A percentile compares a stretch with the other conserved stretches of the same genome.
These are phyloP conservation scores for Eristalis arbustorum DNA, from an alignment of 2,888 invertebrate genomes.

Conservation along the genomic window DNA sequence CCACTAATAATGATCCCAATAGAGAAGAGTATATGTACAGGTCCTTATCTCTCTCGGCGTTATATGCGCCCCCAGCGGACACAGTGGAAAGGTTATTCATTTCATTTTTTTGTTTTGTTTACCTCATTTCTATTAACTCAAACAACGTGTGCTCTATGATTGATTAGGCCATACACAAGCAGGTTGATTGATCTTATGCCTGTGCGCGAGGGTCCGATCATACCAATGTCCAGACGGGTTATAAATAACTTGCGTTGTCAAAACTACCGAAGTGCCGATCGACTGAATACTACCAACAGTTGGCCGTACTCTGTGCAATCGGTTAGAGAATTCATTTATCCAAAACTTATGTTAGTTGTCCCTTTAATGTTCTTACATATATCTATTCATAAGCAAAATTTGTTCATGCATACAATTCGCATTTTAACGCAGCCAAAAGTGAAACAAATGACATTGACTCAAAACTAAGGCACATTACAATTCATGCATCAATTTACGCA, in stretches of 20 bases:
- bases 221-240: conserved; percentile 70
- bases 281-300: background rate
- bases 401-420: background rate
- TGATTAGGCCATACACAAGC: conserved; percentile 48
- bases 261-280: conserved; percentile 18
- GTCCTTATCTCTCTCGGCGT: conserved; percentile 30
- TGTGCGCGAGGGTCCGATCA: conserved; percentile 71
- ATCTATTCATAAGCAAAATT: conserved; percentile 5
- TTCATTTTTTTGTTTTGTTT: background rate
- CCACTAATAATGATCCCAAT: background rate
- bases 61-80: conserved; percentile 11
- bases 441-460: background rate
- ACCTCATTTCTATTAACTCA: background rate
- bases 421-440: no score
- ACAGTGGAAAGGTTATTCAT: conserved; percentile 48
- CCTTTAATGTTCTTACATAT: background rate
- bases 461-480: background rate
- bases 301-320: conserved; percentile 4
- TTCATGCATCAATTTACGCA: no score
- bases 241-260: conserved; percentile 48
- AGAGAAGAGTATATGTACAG: conserved; percentile 36
- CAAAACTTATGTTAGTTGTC: conserved; percentile 7
- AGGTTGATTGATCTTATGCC: conserved; percentile 74
- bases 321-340: conserved; percentile 40
- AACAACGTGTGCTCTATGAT: background rate